Percentiles rank a stretch among this genome's conserved stretches.
phyloP scores from a whole-genome alignment of 1,140 invertebrate genomes.

The Drosophila lacertosa region DNA sequence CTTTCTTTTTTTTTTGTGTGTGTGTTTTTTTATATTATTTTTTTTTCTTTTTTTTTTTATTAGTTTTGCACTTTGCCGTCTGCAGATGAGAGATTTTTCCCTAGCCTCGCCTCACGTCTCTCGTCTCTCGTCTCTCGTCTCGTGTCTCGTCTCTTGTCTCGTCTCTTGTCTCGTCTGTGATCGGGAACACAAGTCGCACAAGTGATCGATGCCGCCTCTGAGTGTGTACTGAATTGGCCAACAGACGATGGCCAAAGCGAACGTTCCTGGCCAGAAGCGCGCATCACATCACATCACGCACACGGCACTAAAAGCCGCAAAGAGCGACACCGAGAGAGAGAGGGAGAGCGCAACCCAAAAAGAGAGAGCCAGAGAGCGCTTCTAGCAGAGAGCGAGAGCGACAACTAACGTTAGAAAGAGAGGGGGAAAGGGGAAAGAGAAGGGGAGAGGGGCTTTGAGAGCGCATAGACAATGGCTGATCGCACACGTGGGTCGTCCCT shows the following conservation, averaged over 20 bases:
- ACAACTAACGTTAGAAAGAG: slow-evolving; percentile 10
- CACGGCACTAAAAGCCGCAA: slow-evolving; percentile 60
- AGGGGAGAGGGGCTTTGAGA: neutral
- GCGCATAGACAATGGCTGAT: slow-evolving; percentile 35
- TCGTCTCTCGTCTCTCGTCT: slow-evolving; percentile 9
- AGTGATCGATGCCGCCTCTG: slow-evolving; percentile 83
- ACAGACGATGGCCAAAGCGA: slow-evolving; percentile 12
- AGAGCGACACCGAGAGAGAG: neutral
- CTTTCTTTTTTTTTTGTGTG: slow-evolving; percentile 22
- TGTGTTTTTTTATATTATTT: slow-evolving; percentile 15
- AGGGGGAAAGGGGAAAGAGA: slow-evolving; percentile 2
- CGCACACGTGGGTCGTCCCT: slow-evolving; percentile 39
- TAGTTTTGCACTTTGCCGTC: slow-evolving; percentile 22
- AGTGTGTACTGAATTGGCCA: slow-evolving; percentile 77
- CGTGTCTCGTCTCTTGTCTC: slow-evolving; percentile 1
- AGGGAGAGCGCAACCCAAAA: slow-evolving; percentile 4
- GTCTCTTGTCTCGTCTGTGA: slow-evolving; percentile 9
- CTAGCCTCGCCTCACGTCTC: slow-evolving; percentile 26
- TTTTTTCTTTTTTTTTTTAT: slow-evolving; percentile 32
- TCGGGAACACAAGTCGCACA: slow-evolving; percentile 65
- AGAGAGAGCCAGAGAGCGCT: slow-evolving; percentile 1
- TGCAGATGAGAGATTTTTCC: slow-evolving; percentile 32
- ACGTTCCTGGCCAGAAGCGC: slow-evolving; percentile 56
- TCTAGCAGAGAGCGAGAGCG: slow-evolving; percentile 7
- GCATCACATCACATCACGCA: slow-evolving; percentile 75